Base-by-base conservation (phyloP, 2,797 vertebrate genomes). In the Basileuterus tristriatus region DNA sequence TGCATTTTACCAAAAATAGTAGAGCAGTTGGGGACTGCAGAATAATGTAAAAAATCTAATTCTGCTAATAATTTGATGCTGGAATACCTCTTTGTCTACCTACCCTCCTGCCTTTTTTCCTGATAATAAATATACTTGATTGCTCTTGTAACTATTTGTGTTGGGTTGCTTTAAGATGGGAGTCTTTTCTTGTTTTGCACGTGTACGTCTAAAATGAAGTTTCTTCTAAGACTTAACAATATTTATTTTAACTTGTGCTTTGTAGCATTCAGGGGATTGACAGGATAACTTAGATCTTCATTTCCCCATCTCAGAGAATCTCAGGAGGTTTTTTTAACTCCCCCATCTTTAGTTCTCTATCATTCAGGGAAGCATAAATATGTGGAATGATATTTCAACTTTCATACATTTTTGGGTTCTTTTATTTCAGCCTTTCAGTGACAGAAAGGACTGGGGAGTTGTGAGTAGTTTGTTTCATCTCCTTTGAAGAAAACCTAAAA, bases 401-500 rank as follows among this genome's bases (percentile, higher is more conserved):
- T 94, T 87, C 72, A 50, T 94, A 84, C 52, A 17, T 93, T 95
- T 95, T 97, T 89, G 41, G 3, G 70, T 96, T 96, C 93, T 93
- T 96, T 97, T 97, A 97, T 94, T 97, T 95, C 96, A 87, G 87
- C 83, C 92, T 92, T 94, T 47, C 84, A 93, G 43, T 98, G 97
- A 97, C 97, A 96, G 70, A 96, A 95, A n/a, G 60, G 94, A 87
- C 96, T 82, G 68, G 97, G 97, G 97, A 98, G 98, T 97, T 96
- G 50, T 3, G 92, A 97, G 86, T 91, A 96, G 96, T 95, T 97
- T 95, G 96, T 97, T 98, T 98, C 97, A 98, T 98, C 97, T 98
- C 95, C 97, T 96, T 97, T 96, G 97, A 97, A 97, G 98, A 97
- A 98, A 97, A 97, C 95, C 91, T 96, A 93, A 97, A 97, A 98